Evolutionary conservation across 2,113 vertebrate genomes (phyloP).

Genomic region (Microcebus tavaratra): DNA sequence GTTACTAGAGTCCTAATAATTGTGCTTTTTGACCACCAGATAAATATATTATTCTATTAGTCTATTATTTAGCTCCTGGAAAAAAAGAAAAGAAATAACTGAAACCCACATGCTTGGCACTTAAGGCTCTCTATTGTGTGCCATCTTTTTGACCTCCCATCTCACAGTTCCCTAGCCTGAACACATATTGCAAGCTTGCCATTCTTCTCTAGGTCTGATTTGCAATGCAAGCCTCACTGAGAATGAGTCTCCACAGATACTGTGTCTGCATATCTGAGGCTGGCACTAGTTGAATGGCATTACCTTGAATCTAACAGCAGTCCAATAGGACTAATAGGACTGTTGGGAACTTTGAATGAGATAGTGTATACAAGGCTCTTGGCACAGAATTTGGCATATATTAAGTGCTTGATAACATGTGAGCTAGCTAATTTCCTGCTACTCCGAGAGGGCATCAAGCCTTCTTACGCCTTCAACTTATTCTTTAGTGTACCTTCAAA

Average conservation of each 20-base stretch:
- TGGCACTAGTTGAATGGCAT: not conserved
- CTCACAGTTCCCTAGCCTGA: not conserved
- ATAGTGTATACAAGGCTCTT: not conserved
- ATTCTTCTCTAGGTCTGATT: slow-evolving; percentile 18
- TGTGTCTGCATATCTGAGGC: not conserved
- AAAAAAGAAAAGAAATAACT: slow-evolving; percentile 24
- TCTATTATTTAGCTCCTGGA: not conserved
- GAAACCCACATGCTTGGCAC: not conserved
- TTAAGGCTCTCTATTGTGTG: not conserved
- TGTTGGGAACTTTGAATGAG: not conserved
- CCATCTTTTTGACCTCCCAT: not conserved
- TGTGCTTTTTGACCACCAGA: not conserved
- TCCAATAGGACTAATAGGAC: not conserved
- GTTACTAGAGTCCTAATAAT: not conserved
- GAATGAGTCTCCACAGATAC: not conserved
- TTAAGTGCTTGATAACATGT: not conserved
- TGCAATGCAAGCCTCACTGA: not conserved
- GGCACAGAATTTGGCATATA: not conserved
- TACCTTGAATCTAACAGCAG: not conserved
- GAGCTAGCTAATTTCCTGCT: not conserved
- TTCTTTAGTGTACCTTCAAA: not conserved
- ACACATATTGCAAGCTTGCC: not conserved
- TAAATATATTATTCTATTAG: not conserved
- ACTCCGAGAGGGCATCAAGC: not conserved
- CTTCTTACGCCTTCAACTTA: not conserved